phyloP scores from a whole-genome alignment of 2,113 vertebrate genomes.

The Collichthys lucidus region DNA sequence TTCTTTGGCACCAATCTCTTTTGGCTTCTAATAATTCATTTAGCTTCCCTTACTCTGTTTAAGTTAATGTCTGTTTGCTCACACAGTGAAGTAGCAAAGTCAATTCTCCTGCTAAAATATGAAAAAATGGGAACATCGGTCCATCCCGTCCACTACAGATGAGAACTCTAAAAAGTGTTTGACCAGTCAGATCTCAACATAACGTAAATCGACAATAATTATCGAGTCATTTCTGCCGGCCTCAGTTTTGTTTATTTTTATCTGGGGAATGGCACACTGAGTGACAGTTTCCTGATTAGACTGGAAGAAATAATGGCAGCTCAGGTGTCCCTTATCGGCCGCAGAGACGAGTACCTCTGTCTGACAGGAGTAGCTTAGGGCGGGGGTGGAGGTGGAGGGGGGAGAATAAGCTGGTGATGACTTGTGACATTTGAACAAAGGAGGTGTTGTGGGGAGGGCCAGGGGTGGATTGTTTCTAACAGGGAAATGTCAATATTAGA shows the following conservation, averaged over 20 bases:
- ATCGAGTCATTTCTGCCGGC: background rate
- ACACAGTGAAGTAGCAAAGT: background rate
- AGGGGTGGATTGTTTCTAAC: background rate
- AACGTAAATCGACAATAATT: constrained; percentile 2
- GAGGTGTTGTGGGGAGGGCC: background rate
- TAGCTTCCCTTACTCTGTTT: background rate
- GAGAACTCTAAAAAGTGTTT: too few relatives aligned
- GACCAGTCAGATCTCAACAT: too few relatives aligned
- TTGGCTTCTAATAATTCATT: background rate
- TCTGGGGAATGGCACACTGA: constrained; percentile 35
- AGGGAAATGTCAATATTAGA: background rate
- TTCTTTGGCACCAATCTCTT: background rate
- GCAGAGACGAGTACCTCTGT: constrained; percentile 13
- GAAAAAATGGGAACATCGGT: background rate
- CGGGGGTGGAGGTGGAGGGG: constrained; percentile 1
- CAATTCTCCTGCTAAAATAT: background rate
- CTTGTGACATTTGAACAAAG: constrained; percentile 3
- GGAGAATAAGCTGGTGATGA: constrained; percentile 1
- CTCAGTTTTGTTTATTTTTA: constrained; percentile 47
- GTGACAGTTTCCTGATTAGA: constrained; percentile 67
- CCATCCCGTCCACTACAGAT: background rate
- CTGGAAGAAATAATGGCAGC: constrained; percentile 41
- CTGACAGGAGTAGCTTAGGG: constrained; percentile 30
- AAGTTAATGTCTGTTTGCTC: background rate
- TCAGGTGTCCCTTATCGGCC: constrained; percentile 45